Conservation (phyloP, 2,797 vertebrate species). For the Avahi laniger region DNA sequence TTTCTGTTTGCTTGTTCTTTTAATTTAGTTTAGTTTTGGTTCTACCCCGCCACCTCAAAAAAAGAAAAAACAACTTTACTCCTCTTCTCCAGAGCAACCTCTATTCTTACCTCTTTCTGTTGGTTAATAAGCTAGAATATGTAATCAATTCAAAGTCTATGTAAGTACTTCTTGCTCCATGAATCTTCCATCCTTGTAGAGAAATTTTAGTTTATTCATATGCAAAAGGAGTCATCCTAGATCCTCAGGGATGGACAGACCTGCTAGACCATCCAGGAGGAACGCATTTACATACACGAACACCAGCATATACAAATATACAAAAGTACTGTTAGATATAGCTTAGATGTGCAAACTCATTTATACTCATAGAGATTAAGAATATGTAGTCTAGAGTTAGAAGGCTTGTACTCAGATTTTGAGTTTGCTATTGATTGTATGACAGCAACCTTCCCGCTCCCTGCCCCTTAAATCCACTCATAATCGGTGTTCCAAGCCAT, state of each 20-base stretch:
- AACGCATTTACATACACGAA: conserved; percentile 43
- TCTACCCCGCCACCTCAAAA: not conserved
- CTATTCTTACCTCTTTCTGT: not conserved
- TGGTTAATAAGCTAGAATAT: not conserved
- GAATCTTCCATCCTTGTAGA: not conserved
- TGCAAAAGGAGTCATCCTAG: not conserved
- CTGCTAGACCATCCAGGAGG: accelerated
- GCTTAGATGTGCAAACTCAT: not conserved
- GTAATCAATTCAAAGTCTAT: not conserved
- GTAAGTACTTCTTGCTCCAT: not conserved
- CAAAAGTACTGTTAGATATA: not conserved
- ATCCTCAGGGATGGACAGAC: not conserved
- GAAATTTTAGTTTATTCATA: not conserved
- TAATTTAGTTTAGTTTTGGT: not conserved
- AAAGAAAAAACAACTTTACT: not conserved
- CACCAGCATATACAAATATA: not conserved
- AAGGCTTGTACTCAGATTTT: not conserved
- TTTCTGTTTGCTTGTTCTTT: not conserved
- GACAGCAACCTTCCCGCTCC: accelerated
- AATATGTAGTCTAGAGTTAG: not conserved
- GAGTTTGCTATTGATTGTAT: not conserved
- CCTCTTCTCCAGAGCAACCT: not conserved
- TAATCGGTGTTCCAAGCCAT: not conserved
- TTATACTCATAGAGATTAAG: not conserved
- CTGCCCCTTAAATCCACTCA: not conserved